Evolutionary conservation across 2,888 invertebrate genomes (phyloP).

Genomic region (Charanyca ferruginea): DNA sequence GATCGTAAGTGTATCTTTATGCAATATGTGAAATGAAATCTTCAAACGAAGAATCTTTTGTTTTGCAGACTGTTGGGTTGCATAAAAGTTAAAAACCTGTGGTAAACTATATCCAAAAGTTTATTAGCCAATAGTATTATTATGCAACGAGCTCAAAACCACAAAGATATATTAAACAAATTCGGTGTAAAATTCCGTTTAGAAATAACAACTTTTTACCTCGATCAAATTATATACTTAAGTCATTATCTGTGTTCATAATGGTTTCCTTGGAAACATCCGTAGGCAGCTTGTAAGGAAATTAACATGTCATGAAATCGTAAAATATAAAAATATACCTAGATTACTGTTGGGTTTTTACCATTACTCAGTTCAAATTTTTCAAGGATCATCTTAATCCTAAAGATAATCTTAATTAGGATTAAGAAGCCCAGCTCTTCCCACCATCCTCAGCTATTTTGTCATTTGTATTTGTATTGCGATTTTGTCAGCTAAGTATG

Average conservation of each 20-base stretch:
- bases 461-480: background rate
- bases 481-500: background rate
- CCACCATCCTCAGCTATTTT: too few relatives aligned
- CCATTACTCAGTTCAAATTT: conserved; percentile 13
- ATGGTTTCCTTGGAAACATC: conserved; percentile 48
- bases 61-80: background rate
- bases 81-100: background rate
- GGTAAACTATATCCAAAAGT: background rate
- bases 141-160: conserved; percentile 19
- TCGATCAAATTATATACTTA: conserved; percentile 30
- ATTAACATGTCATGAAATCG: conserved; percentile 35
- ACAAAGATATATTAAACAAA: conserved; percentile 11
- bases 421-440: background rate
- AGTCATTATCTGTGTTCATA: conserved; percentile 15
- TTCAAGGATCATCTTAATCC: background rate
- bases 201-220: conserved; percentile 32
- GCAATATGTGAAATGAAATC: background rate
- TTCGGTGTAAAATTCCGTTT: conserved; percentile 10
- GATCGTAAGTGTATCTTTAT: conserved; percentile 11
- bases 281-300: conserved; percentile 18
- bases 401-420: too few relatives aligned
- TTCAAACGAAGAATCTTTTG: background rate
- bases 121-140: background rate
- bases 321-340: background rate
- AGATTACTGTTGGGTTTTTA: conserved; percentile 31